phyloP scores from a whole-genome alignment of 2,797 vertebrate species.

The Spheniscus humboldti region DNA sequence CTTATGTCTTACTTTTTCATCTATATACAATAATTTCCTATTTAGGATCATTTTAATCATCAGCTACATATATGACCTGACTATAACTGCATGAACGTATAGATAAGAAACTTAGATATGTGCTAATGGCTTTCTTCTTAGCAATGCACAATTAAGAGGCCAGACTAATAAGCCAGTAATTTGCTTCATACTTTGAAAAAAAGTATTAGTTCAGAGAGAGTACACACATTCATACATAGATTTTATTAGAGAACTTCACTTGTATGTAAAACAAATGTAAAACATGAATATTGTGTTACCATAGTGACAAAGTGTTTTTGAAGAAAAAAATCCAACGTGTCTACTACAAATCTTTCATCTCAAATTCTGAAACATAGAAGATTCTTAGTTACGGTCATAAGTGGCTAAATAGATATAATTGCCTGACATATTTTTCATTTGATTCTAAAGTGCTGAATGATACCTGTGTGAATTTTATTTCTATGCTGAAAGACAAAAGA shows the following conservation, averaged over 20 bases:
- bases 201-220: background rate
- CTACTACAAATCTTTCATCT: background rate
- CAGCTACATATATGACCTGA: background rate
- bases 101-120: background rate
- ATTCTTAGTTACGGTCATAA: background rate
- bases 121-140: background rate
- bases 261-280: background rate
- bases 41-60: background rate
- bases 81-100: background rate
- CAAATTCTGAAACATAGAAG: background rate
- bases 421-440: background rate
- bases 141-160: background rate
- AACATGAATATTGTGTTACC: background rate
- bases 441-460: background rate
- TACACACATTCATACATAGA: accelerated
- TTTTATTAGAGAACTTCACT: background rate
- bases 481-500: background rate
- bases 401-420: background rate
- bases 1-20: background rate
- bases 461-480: background rate
- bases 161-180: background rate
- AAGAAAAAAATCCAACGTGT: background rate
- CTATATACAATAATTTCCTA: background rate
- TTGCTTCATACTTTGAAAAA: background rate
- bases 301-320: background rate